Base-by-base conservation (phyloP, 2,797 vertebrate genomes). In the Anisognathus igniventris region DNA sequence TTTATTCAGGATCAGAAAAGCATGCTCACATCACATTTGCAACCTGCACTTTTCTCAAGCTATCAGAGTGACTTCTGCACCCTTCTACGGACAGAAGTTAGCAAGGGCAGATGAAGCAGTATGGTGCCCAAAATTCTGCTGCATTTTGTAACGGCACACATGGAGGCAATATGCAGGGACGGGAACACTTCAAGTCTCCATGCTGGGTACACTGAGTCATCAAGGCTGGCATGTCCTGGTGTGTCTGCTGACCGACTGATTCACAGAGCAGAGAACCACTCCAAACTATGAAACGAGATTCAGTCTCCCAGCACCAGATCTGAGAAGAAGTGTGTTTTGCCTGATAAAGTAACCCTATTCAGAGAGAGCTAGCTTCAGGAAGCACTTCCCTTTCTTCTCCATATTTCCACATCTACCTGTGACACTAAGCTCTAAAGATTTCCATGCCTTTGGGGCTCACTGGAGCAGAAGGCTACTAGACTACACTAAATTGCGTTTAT, bases 401-500 rank as follows among this genome's bases (percentile, higher is more conserved):
- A 14, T 44, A 16, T 53, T 20, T 12, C 24, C 10, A 31, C 4
- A 19, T 3, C 5, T 8, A 39, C 4, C 2, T 4, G 5, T 22
- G 8, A 62, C 40, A 47, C 2, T 3, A 15, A 40, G 6, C 3
- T 71, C 12, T 42, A 48, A 31, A 64, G 10, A 9, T 42, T 86
- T 70, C 73, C 6, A 16, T 57, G 17, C 8, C 24, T 13, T 42
- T 67, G 13, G 6, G 7, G 7, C 21, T 40, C 13, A 21, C 8
- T 56, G 45, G 8, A 61, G 8, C 6, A 66, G 33, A 70, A 54
- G 23, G 12, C 31, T 56, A 10, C 21, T 56, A 54, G 17, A 15
- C 19, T 76, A 14, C 8, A 14, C 14, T 56, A 14, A 50, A 54
- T 3, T 9, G 0, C 2, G 0, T 57, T 64, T 64, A 24, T 65